Base-by-base conservation (phyloP, 1,140 invertebrate species). In the Lepidurus couesii region DNA sequence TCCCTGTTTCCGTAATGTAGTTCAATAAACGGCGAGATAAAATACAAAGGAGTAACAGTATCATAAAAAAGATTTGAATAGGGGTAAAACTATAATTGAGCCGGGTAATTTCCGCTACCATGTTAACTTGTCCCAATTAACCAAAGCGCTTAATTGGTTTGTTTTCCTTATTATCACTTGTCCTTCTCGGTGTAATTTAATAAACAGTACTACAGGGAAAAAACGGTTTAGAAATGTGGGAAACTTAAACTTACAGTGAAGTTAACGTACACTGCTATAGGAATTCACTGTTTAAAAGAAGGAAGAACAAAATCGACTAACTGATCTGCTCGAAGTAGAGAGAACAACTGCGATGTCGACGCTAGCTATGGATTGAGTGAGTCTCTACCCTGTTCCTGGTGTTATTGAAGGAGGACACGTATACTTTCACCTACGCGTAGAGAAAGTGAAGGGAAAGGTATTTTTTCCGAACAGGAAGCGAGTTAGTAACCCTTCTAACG, bases 381-480 rank as follows among this genome's bases (percentile, higher is more conserved):
- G 1, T 65, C 53, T 13, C 16, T 21, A 4, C 6, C 7, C 53
- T 65, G 21, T 13, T 65, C 16, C 16, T 65, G 21, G 16, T 65
- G 16, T 65, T 21, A 21, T 21, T 65, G 53, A 65, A 65, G 16
- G 53, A 65, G 53, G 53, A 65, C 53, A 65, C 53, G 53, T 65
- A 13, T 65, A 65, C 53, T 65, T 65, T 65, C 53, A 65, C 53
- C 53, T 21, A 65, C 16, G 53, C 16, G 53, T 21, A 65, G 53
- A 65, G 53, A 65, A 65, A 65, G 53, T 13, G 13, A 65, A 65
- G 53, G 53, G 53, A 65, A 65, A 65, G 21, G 53, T 34, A 34
- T 34, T 34, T 34, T 34, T 65, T 65, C n/a, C n/a, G 53, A 21
- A 21, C 53, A 65, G 53, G 16, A 65, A 65, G 53, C 53, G 16